phyloP scores from a whole-genome alignment of 2,797 vertebrate species.

The Dendrocincla tyrannina region DNA sequence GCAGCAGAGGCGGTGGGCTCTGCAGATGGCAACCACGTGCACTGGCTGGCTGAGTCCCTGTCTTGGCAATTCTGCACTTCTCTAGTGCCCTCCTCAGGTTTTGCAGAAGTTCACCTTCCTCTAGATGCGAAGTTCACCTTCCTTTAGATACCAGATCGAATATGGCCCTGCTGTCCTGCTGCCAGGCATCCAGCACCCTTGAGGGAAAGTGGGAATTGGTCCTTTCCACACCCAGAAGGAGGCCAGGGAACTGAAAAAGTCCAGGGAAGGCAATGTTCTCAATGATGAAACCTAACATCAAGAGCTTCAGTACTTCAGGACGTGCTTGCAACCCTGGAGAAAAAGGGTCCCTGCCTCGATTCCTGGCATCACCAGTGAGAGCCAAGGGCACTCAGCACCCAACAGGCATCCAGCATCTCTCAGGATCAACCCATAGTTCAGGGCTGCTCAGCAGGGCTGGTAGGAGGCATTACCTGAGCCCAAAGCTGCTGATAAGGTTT shows the following conservation, averaged over 20 bases:
- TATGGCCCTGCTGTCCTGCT: background rate
- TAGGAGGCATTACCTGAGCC: background rate
- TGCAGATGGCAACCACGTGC: constrained; percentile 41
- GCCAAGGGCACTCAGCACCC: background rate
- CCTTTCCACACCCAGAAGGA: background rate
- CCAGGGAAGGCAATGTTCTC: background rate
- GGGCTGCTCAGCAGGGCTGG: background rate
- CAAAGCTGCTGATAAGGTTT: background rate
- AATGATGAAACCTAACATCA: background rate
- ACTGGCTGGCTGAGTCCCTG: rapidly evolving
- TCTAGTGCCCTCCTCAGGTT: constrained; percentile 66
- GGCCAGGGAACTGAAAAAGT: background rate
- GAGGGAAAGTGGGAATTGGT: background rate
- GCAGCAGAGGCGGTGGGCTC: background rate
- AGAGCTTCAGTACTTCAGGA: background rate
- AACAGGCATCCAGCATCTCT: background rate
- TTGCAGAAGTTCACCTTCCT: constrained; percentile 21
- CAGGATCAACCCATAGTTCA: background rate
- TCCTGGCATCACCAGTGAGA: background rate
- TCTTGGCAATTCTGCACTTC: constrained; percentile 13
- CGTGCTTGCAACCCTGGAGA: background rate
- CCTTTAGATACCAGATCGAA: rapidly evolving
- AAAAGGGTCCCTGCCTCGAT: background rate
- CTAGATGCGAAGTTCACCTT: background rate
- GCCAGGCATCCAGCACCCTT: background rate